Evolutionary conservation across 2,113 vertebrate genomes (phyloP).

Genomic region (Oncorhynchus clarkii): DNA sequence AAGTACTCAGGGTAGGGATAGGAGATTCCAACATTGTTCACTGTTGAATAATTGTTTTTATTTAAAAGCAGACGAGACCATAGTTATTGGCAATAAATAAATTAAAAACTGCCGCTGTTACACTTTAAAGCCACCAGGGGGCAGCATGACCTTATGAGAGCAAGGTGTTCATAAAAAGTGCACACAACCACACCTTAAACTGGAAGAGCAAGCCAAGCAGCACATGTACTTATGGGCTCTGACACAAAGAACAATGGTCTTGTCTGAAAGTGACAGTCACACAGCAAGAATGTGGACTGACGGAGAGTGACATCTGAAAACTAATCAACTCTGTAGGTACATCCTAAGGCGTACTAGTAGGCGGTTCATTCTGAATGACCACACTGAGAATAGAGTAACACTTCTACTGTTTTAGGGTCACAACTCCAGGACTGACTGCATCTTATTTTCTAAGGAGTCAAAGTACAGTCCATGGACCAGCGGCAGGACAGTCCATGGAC

Average conservation of each 20-base stretch:
- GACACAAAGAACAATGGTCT: constrained; percentile 42
- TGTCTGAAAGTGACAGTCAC: constrained; percentile 28
- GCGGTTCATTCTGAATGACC: too few relatives aligned
- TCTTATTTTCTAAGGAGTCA: too few relatives aligned
- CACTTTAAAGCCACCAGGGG: constrained; percentile 45
- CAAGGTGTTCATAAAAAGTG: constrained; percentile 2
- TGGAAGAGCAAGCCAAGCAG: constrained; percentile 12
- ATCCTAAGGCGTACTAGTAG: too few relatives aligned
- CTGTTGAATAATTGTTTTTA: constrained; percentile 65
- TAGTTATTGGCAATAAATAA: background rate
- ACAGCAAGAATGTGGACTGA: background rate
- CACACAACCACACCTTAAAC: constrained; percentile 60
- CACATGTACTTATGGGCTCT: constrained; percentile 74
- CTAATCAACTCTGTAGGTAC: too few relatives aligned
- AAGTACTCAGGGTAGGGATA: constrained; percentile 92
- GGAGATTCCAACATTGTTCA: constrained; percentile 92
- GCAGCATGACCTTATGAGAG: constrained; percentile 48
- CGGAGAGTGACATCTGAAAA: too few relatives aligned
- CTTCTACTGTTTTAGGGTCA: background rate
- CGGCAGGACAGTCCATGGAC: too few relatives aligned
- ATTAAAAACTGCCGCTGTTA: background rate
- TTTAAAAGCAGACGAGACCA: background rate
- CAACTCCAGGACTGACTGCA: too few relatives aligned
- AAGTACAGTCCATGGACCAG: too few relatives aligned
- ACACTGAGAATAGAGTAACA: background rate